Conservation (phyloP, 1,140 invertebrate species). For the Leptinotarsa undecemlineata region DNA sequence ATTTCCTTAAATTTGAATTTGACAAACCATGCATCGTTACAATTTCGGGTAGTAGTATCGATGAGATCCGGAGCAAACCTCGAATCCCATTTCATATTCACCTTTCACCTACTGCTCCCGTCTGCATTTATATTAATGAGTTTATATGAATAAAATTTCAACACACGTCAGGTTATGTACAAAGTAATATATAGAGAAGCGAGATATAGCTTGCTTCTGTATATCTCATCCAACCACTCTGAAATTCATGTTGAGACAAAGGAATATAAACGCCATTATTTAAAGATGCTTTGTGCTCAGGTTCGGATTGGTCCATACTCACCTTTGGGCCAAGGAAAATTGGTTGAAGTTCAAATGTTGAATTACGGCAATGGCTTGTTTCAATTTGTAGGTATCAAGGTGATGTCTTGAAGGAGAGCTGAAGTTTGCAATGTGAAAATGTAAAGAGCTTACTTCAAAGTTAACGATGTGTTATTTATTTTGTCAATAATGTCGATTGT, state of each 20-base stretch:
- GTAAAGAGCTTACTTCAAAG: too few relatives aligned
- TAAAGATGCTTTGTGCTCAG: conserved; percentile 7
- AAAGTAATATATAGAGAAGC: not conserved
- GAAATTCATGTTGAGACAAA: conserved; percentile 23
- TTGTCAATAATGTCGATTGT: too few relatives aligned
- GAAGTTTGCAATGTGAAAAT: too few relatives aligned
- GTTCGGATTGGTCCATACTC: too few relatives aligned
- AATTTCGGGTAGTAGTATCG: not conserved
- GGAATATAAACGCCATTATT: conserved; percentile 27
- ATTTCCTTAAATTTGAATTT: too few relatives aligned
- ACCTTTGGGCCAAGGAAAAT: too few relatives aligned
- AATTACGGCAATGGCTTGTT: too few relatives aligned
- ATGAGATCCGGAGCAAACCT: not conserved
- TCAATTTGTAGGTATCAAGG: too few relatives aligned
- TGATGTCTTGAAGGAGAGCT: too few relatives aligned
- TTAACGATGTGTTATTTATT: too few relatives aligned
- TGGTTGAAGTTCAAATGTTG: too few relatives aligned
- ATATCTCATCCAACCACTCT: conserved; percentile 10
- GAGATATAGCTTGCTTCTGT: not conserved
- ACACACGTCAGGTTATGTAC: not conserved
- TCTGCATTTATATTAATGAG: conserved; percentile 2
- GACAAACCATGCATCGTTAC: not conserved
- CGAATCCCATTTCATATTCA: not conserved
- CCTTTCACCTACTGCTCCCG: too few relatives aligned
- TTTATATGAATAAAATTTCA: conserved; percentile 10